These are phyloP conservation scores for Drosophila bifasciata DNA, from an alignment of 1,140 invertebrate species.

Conservation along the genomic window DNA sequence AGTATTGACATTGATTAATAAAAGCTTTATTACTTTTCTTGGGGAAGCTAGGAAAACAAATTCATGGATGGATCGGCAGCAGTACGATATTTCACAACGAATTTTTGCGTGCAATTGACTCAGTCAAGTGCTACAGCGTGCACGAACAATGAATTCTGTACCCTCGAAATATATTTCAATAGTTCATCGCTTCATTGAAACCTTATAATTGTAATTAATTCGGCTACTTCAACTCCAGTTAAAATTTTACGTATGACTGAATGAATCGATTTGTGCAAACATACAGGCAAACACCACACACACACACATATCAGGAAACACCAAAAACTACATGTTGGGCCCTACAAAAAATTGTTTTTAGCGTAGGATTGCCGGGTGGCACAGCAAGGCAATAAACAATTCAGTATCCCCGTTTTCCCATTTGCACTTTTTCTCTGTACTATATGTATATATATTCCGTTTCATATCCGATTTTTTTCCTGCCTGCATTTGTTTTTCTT, in stretches of 20 bases:
- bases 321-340: constrained; percentile 1
- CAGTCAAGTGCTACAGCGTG: too few species aligned
- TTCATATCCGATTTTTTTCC: constrained; percentile 23
- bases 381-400: constrained; percentile 49
- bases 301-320: background rate
- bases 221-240: constrained; percentile 4
- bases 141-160: too few species aligned
- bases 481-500: constrained; percentile 11
- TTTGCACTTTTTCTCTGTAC: constrained; percentile 44
- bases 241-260: constrained; percentile 18
- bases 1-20: too few species aligned
- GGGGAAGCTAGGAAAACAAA: too few species aligned
- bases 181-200: background rate
- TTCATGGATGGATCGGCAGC: too few species aligned
- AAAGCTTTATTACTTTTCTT: too few species aligned
- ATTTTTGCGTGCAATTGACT: too few species aligned
- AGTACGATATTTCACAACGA: too few species aligned
- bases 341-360: background rate
- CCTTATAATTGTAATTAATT: background rate
- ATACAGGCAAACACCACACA: background rate
- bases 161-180: too few species aligned
- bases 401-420: constrained; percentile 21
- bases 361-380: constrained; percentile 16
- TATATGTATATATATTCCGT: constrained; percentile 37
- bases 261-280: constrained; percentile 44